Evolutionary conservation across 2,888 invertebrate genomes (phyloP), one percentile per base, ranked within the genome.

Genomic region (Watsonalla cultraria): DNA sequence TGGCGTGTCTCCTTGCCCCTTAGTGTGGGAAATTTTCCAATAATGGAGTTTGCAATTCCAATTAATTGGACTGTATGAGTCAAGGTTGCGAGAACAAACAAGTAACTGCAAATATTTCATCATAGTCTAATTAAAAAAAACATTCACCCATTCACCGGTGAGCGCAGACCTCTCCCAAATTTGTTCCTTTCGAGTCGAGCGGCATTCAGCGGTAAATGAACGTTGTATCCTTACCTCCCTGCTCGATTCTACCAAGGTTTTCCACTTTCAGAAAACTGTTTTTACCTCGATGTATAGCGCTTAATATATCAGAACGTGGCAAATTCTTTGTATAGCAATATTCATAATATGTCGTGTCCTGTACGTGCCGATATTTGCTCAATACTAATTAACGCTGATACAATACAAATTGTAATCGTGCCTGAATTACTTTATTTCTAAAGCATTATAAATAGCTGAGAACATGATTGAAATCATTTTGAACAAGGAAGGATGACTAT

Each of bases 191-290:
- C 71, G 70, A 67, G 71, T 54, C 64, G 68, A 74, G 63, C 70
- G 68, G 67, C 65, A 71, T 74, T 79, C 75, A 70, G 62, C 61
- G 68, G 73, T 82, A 79, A 84, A 80, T 76, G 74, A 74, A 68
- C 75, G 77, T 42, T 37, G 8, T 7, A 37, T 68, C 71, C 66
- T 68, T 68, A 72, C 72, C 73, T 77, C 78, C 71, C 76, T 76
- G 80, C 73, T 73, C 76, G 79, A 82, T 82, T 78, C 79, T 79
- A 86, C 82, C 89, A 90, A 90, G 89, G 90, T 74, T 84, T 86
- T 84, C 89, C 78, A 87, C 88, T 88, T 89, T 89, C 82, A 78
- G 84, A 70, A 66, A 72, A 73, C 72, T 62, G 76, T 75, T 79
- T 75, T 79, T 75, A 76, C 69, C 70, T 67, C 68, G 58, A 42